phyloP scores from a whole-genome alignment of 2,797 vertebrate species.

The Spheniscus humboldti region DNA sequence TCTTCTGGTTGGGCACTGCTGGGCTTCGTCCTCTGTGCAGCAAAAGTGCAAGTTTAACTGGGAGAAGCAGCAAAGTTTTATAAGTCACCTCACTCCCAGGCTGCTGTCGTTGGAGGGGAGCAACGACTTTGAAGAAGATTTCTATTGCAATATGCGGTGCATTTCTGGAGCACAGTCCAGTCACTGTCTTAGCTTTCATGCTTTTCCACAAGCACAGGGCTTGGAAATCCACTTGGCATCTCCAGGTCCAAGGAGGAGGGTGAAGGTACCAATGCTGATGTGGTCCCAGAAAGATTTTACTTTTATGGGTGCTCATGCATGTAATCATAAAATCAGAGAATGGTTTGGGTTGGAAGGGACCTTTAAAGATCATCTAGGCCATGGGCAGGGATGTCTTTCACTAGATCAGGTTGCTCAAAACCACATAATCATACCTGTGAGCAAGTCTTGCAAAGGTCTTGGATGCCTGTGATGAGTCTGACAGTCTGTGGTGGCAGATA shows the following conservation, averaged over 20 bases:
- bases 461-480: background rate
- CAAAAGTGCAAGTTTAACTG: background rate
- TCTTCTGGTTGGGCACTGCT: background rate
- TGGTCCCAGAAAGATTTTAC: background rate
- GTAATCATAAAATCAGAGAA: background rate
- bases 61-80: background rate
- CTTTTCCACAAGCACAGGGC: too few species aligned
- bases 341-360: background rate
- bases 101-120: rapidly evolving
- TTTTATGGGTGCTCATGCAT: background rate
- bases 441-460: background rate
- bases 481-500: background rate
- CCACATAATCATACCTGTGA: background rate
- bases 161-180: background rate
- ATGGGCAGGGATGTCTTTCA: background rate
- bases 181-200: rapidly evolving
- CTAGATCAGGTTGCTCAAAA: background rate
- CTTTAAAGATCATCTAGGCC: background rate
- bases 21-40: background rate
- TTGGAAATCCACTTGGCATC: background rate
- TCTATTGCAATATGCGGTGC: background rate
- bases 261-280: background rate
- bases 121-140: background rate
- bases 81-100: background rate
- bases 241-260: background rate